phyloP scores from a whole-genome alignment of 1,140 invertebrate species.

The fruit fly (Drosophila melanogaster) region DNA sequence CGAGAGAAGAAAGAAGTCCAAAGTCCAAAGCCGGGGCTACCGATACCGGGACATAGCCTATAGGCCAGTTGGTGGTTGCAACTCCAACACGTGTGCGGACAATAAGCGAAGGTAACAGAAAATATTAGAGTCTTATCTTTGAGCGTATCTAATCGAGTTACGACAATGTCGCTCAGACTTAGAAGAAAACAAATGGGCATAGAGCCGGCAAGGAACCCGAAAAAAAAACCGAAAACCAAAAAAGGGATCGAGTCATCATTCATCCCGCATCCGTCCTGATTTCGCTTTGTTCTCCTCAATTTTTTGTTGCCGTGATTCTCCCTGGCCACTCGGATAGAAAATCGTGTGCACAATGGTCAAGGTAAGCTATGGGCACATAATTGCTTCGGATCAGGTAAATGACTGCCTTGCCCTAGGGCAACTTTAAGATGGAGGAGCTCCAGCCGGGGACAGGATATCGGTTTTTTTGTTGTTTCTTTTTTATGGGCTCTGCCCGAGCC shows the following conservation, averaged over 20 bases:
- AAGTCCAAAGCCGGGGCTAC: constrained; percentile 35
- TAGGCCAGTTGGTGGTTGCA: constrained; percentile 1
- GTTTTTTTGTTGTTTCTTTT: constrained; percentile 38
- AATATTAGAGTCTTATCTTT: constrained; percentile 78
- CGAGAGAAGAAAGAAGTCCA: not conserved
- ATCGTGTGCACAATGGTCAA: constrained; percentile 70
- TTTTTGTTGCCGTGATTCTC: constrained; percentile 3
- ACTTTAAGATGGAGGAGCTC: constrained; percentile 49
- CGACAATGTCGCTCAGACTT: constrained; percentile 75
- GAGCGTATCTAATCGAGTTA: constrained; percentile 78
- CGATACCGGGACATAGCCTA: constrained; percentile 31
- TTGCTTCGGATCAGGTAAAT: constrained; percentile 76
- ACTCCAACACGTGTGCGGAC: constrained; percentile 80
- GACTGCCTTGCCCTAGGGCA: constrained; percentile 68
- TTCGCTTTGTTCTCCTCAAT: constrained; percentile 12
- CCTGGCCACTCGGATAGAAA: constrained; percentile 63
- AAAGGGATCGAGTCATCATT: constrained; percentile 67
- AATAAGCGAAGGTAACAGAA: constrained; percentile 69
- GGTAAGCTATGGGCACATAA: constrained; percentile 59
- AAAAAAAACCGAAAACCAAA: not conserved
- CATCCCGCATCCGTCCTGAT: constrained; percentile 45
- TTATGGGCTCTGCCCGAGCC: constrained; percentile 27
- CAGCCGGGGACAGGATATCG: constrained; percentile 65
- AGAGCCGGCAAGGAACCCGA: constrained; percentile 12
- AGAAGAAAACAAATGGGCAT: constrained; percentile 25